Base-by-base conservation (phyloP, 2,113 vertebrate species). In the Callithrix jacchus region DNA sequence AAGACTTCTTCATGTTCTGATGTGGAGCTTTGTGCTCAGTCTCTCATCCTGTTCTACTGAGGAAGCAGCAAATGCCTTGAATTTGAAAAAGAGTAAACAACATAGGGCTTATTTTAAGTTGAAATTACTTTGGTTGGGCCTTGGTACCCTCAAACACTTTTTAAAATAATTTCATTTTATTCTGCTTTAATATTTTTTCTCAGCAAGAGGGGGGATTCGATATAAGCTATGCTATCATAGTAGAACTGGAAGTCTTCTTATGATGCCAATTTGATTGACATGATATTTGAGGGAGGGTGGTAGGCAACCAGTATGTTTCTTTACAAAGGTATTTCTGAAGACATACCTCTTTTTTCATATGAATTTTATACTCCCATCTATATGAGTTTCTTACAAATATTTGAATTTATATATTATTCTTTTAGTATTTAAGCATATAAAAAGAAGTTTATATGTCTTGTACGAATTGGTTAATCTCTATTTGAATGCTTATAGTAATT, bases 271-370 rank as follows among this genome's bases (percentile, higher is more conserved):
- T 97, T 96, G 80, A 89, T 64, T 74, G 77, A 42, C 80, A 76
- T 17, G 79, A 82, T 93, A 97, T 66, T 97, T 97, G 77, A 81
- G 56, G 1, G 14, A 42, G 23, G 20, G 16, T 80, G 6, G 27
- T 76, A 61, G 32, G 76, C 95, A 96, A 87, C 32, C 93, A 49
- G 52, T 91, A 68, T 84, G 77, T 92, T 89, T 93, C 77, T 79
- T 95, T 61, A 89, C 52, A 80, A 86, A 93, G 87, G 91, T 94
- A 91, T 80, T 91, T 97, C 37, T 61, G 74, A 90, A 95, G n/a
- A 52, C 30, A 71, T 7, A 35, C 35, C 58, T 8, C 16, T 89
- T 56, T 32, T 79, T 89, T 13, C 61, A 73, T 79, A 37, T 97
- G 49, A 73, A 77, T 87, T 83, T 92, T 89, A 18, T 81, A 58